phyloP scores from a whole-genome alignment of 1,140 invertebrate genomes.

The Dreissena polymorpha region DNA sequence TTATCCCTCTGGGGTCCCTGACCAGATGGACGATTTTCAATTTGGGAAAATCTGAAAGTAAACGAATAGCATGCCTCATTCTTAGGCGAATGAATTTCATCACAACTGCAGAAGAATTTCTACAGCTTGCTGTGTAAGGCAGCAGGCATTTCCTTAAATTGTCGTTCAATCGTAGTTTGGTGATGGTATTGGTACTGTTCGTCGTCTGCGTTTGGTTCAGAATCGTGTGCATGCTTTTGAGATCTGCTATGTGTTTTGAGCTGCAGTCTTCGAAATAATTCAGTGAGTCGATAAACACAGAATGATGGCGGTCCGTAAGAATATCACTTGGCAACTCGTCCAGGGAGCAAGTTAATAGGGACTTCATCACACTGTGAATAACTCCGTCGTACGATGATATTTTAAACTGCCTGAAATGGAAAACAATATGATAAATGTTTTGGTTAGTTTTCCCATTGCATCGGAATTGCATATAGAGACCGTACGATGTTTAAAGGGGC shows the following conservation, averaged over 20 bases:
- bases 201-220: too few species aligned
- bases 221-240: too few species aligned
- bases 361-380: neutral
- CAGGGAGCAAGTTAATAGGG: neutral
- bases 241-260: too few species aligned
- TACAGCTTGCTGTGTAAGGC: neutral
- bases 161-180: too few species aligned
- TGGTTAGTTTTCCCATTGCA: too few species aligned
- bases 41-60: slow-evolving; percentile 11
- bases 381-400: too few species aligned
- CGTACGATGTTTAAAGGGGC: too few species aligned
- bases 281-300: neutral
- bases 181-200: too few species aligned
- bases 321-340: neutral
- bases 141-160: neutral
- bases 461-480: too few species aligned
- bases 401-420: too few species aligned
- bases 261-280: neutral
- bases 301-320: neutral
- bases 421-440: too few species aligned
- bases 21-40: slow-evolving; percentile 21
- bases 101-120: neutral
- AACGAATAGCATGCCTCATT: neutral
- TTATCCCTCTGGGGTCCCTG: slow-evolving; percentile 23
- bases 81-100: slow-evolving; percentile 11